Evolutionary conservation across 1,140 invertebrate genomes (phyloP), one percentile per base, ranked within the genome.

Genomic region (Pemphigus obesinymphae): DNA sequence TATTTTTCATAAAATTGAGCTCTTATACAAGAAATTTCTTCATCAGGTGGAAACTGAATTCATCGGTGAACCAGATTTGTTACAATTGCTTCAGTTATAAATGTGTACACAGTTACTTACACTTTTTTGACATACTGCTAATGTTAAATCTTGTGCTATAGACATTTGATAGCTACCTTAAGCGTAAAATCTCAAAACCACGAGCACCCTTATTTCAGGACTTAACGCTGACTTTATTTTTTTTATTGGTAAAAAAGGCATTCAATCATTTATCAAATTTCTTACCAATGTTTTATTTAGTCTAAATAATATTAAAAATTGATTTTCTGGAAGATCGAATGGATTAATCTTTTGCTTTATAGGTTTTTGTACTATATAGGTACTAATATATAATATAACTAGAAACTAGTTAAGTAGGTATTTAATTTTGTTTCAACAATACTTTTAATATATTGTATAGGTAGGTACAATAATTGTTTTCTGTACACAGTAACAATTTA

Each of bases 1-100:
- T 66, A 37, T 66, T 66, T 66, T 37, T 66, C 29, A 66, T 66
- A 23, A 34, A 66, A 66, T 66, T 66, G 63, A n/a, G 20, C 34
- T 66, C 63, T 66, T 17, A 37, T 34, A 34, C 8, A 34, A 20
- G 29, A 5, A 20, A 66, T 34, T 20, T 66, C 63, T n/a, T 66
- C 17, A 37, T 66, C 34, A 37, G 29, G 11, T 66, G 63, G 63
- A 66, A 66, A 66, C n/a, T 20, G 29, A n/a, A 66, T 66, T 29
- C 31, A 66, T 34, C 17, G 15, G 34, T 31, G 61, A 37, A 29
- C 31, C 29, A 66, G 17, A 66, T 66, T 31, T 66, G 15, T n/a
- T 7, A 66, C 31, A n/a, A 66, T 66, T 66, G 61, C 31, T 34
- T 66, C 34, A 31, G 34, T 66, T 20, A 66, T 29, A 34, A n/a